These are phyloP conservation scores for Hapalemur alaotrensis DNA, from an alignment of 2,797 vertebrate genomes.

Conservation along the genomic window DNA sequence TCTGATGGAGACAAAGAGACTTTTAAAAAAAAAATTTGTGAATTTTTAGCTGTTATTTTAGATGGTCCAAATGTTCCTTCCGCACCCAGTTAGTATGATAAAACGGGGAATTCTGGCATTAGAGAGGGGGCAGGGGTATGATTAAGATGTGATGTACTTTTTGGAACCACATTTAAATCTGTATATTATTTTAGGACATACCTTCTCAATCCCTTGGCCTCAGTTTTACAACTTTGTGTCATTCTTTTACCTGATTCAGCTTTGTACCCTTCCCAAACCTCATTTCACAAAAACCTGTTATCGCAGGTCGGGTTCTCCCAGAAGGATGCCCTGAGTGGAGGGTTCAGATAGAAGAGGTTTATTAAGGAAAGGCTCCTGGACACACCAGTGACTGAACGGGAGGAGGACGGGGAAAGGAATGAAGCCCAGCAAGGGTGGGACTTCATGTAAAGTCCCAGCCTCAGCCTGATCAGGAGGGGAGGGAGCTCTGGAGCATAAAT, in stretches of 20 bases:
- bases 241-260: neutral
- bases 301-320: neutral
- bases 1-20: neutral
- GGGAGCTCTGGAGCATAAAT: neutral
- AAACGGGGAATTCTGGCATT: slow-evolving; percentile 3
- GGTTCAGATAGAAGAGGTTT: neutral
- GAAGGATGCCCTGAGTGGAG: neutral
- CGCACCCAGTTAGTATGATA: neutral
- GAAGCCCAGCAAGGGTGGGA: neutral
- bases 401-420: neutral
- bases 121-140: neutral
- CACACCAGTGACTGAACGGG: neutral
- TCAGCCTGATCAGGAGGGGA: neutral
- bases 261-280: neutral
- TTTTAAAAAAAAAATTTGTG: neutral
- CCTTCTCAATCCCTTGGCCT: neutral
- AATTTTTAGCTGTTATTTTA: slow-evolving; percentile 42
- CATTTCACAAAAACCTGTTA: neutral
- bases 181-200: slow-evolving; percentile 4
- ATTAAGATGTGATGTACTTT: neutral
- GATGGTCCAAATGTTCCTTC: slow-evolving; percentile 28
- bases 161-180: slow-evolving; percentile 27
- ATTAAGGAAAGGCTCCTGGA: slow-evolving; percentile 7
- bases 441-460: neutral
- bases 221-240: neutral